Evolutionary conservation across 2,888 invertebrate genomes (phyloP).

Genomic region (Pachydiplax longipennis): DNA sequence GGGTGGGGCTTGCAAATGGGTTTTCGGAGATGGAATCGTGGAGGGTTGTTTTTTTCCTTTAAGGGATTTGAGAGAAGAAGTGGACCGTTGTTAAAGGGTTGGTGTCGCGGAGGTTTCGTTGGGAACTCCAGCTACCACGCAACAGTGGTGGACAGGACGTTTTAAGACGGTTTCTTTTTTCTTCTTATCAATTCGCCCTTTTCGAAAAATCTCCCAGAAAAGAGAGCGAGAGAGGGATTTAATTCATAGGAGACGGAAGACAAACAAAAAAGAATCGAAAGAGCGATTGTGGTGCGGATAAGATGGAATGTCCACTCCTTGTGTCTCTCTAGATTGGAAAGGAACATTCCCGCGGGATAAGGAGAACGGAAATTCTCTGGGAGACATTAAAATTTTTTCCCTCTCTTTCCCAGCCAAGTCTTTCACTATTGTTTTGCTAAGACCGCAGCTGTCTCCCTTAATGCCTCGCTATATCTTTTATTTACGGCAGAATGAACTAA

Average conservation of each 20-base stretch:
- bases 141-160: background rate
- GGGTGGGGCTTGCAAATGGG: background rate
- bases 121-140: background rate
- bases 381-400: background rate
- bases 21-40: background rate
- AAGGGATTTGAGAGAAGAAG: background rate
- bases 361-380: background rate
- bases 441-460: background rate
- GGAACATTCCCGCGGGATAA: background rate
- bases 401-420: background rate
- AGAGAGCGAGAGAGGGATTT: background rate
- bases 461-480: background rate
- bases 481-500: too few species aligned
- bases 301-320: conserved; percentile 36
- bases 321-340: background rate
- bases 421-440: background rate
- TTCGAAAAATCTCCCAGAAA: background rate
- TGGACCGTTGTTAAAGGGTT: background rate
- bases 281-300: conserved; percentile 12
- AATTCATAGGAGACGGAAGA: background rate
- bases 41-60: background rate
- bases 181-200: background rate
- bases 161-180: background rate
- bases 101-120: background rate
- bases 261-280: background rate